Evolutionary conservation across 35 echinoderm and acorn worm genomes (phyloP).

Genomic region (Nesometra sesokonis): DNA sequence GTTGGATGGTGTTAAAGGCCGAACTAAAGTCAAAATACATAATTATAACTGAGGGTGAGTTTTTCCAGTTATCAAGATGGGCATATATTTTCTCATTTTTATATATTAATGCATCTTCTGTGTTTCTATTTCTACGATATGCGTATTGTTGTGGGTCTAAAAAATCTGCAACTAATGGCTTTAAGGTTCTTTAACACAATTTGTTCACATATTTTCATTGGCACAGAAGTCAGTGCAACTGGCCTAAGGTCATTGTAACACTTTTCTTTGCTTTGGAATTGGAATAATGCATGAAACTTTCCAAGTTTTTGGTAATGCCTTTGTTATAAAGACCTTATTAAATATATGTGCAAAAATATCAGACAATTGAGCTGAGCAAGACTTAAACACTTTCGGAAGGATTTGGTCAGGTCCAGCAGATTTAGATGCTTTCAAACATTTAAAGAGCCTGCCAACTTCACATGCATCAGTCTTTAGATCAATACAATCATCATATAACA

Average conservation of each 20-base stretch:
- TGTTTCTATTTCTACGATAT: constrained; percentile 9
- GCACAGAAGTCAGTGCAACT: constrained; percentile 35
- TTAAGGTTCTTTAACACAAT: constrained; percentile 29
- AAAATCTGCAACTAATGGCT: not conserved
- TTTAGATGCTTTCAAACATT: not conserved
- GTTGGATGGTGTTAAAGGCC: constrained; percentile 26
- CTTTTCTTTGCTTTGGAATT: constrained; percentile 12
- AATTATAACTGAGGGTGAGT: not conserved
- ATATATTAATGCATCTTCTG: constrained; percentile 27
- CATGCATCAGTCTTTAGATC: not conserved
- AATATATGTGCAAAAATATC: constrained; percentile 31
- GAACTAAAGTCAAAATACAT: constrained; percentile 37
- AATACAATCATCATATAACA: not conserved
- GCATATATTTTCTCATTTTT: constrained; percentile 12
- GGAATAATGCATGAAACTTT: constrained; percentile 33
- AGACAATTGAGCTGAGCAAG: constrained; percentile 1
- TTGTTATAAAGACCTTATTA: not conserved
- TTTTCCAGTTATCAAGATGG: constrained; percentile 4
- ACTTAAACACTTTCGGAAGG: constrained; percentile 1
- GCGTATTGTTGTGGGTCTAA: constrained; percentile 30
- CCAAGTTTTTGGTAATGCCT: not conserved
- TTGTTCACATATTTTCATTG: constrained; percentile 29
- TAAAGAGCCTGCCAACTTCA: no score
- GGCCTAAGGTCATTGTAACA: constrained; percentile 56
- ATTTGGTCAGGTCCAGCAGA: constrained; percentile 14